phyloP scores from a whole-genome alignment of 2,113 vertebrate species.

The Centrocercus urophasianus region DNA sequence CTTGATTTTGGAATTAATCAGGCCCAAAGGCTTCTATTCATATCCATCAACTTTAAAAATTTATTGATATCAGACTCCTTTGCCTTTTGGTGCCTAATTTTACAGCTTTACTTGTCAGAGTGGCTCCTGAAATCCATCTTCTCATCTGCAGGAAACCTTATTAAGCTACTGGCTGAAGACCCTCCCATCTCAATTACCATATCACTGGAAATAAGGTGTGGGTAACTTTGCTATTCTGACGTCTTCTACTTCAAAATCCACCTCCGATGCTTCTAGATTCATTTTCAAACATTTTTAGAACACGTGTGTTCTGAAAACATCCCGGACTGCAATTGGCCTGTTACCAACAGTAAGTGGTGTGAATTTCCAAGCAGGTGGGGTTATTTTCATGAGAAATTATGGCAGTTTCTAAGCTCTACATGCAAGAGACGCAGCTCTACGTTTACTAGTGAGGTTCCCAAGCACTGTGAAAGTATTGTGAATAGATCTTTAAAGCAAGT shows the following conservation, averaged over 20 bases:
- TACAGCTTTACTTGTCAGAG: not conserved
- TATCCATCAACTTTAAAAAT: not conserved
- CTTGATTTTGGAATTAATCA: not conserved
- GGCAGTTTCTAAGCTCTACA: not conserved
- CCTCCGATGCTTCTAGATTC: not conserved
- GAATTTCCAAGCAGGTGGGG: not conserved
- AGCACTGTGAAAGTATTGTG: not conserved
- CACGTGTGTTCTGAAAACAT: not conserved
- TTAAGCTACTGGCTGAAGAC: not conserved
- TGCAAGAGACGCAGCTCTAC: not conserved
- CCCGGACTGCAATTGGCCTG: not conserved
- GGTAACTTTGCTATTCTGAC: not conserved
- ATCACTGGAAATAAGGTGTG: not conserved
- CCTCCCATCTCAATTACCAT: not conserved
- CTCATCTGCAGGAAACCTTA: not conserved
- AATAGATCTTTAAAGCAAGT: not conserved
- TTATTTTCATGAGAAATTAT: not conserved
- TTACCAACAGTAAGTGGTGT: not conserved
- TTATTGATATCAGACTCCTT: not conserved
- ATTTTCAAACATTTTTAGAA: constrained; percentile 11
- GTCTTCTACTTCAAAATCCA: not conserved
- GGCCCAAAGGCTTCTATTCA: not conserved
- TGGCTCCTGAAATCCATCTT: not conserved
- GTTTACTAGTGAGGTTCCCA: not conserved
- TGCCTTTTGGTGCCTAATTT: not conserved